A percentile compares a stretch with the other conserved stretches of the same genome.
These are phyloP conservation scores for Smutsia temminckii DNA, from an alignment of 2,797 vertebrate genomes.

Conservation along the genomic window DNA sequence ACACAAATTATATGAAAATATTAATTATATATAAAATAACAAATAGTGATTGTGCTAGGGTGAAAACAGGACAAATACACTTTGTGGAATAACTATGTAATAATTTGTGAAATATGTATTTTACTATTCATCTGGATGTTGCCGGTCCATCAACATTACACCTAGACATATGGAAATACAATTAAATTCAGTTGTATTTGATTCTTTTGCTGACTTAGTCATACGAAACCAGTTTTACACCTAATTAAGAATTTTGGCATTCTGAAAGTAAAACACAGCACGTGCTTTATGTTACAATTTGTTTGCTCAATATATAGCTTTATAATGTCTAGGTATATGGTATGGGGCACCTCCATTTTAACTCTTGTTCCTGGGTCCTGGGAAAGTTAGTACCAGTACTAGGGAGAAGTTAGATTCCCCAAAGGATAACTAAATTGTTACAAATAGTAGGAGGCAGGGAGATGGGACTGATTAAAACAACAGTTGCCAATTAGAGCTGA, in stretches of 20 bases:
- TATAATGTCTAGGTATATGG: background rate
- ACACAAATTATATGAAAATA: slow-evolving; percentile 14
- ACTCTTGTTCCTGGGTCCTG: background rate
- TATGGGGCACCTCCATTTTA: background rate
- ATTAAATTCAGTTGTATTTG: background rate
- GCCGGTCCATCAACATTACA: background rate
- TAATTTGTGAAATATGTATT: background rate
- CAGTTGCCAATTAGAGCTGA: background rate
- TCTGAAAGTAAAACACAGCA: background rate
- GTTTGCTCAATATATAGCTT: background rate
- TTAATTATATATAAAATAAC: background rate
- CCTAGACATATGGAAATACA: background rate
- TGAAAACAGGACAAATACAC: slow-evolving; percentile 2
- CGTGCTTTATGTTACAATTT: background rate
- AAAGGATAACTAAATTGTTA: background rate
- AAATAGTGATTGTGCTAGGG: background rate
- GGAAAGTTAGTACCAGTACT: background rate
- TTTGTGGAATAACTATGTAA: background rate
- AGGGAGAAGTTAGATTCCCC: background rate
- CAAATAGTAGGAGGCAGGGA: background rate
- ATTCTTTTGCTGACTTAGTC: slow-evolving; percentile 1
- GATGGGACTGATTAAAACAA: background rate
- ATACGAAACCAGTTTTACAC: background rate
- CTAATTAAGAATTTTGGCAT: background rate
- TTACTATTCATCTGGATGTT: background rate